Evolutionary conservation across 1,140 invertebrate genomes (phyloP), one percentile per base, ranked within the genome.

Genomic region (Drosophila chauvacae): DNA sequence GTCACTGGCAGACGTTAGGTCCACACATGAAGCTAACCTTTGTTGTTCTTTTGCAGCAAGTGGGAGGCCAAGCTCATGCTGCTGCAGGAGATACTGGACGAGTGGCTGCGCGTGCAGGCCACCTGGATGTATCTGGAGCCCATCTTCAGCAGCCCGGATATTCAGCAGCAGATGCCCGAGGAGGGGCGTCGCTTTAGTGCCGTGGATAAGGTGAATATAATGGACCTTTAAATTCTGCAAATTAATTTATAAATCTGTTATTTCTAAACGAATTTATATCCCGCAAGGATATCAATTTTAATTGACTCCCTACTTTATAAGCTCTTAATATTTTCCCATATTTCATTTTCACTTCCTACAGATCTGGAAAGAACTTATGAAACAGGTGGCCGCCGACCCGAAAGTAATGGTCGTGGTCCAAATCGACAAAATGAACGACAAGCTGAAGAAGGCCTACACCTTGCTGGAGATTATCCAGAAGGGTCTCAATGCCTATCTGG

Each of bases 81-180:
- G 3, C 92, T 97, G 2, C 96, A 97, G 94, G 98, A 98, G 91
- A 98, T 99, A 79, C 93, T 99, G 75, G 98, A 99, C 92, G 97
- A 98, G 90, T 99, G 98, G 98, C 92, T 99, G 7, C 97, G 97
- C 91, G 98, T 99, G 18, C 98, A 99, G 93, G 95, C 96, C 2
- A 98, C 97, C 3, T 99, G 98, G 98, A 96, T 99, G 94, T 99
- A 99, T 93, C 93, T 99, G 76, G 98, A 99, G 91, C 98, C 98
- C 2, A 99, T 99, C 79, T 99, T 99, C 93, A 97, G 97, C 5
- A 99, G 98, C 20, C 98, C 98, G 4, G 98, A 99, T 93, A 99
- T 99, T 92, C 98, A 99, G 93, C 95, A 96, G 73, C 96, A 97
- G 95, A 97, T 99, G 96, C 98, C 98, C 0, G 97, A 98, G 92